Conservation (phyloP, 2,888 invertebrate species). For the Pristionchus mayeri region DNA sequence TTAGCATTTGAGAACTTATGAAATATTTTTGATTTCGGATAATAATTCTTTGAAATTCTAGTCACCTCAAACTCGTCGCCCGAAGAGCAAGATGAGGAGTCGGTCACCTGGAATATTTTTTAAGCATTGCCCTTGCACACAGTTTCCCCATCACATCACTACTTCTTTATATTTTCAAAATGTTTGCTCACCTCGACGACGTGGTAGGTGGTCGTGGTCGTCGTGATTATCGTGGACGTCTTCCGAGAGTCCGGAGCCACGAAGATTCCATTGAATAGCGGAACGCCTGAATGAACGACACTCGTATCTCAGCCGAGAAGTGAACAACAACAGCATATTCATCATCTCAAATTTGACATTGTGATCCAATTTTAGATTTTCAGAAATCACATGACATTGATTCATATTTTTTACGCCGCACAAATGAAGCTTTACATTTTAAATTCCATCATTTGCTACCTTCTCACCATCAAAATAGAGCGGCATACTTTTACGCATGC, state of each 20-base stretch:
- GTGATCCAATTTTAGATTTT: background rate
- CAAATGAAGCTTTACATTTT: too few species aligned
- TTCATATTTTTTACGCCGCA: too few species aligned
- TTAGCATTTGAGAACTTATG: background rate
- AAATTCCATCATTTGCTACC: too few species aligned
- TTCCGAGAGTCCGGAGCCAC: constrained; percentile 64
- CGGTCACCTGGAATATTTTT: constrained; percentile 36
- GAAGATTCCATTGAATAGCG: constrained; percentile 68
- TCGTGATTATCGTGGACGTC: constrained; percentile 75
- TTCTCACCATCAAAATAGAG: background rate
- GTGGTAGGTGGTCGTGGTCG: constrained; percentile 73
- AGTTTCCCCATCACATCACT: background rate
- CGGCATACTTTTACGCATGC: background rate
- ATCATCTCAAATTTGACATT: constrained; percentile 8
- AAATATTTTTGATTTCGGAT: background rate
- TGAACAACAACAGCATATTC: too few species aligned
- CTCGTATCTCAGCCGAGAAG: too few species aligned
- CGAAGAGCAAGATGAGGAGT: constrained; percentile 27
- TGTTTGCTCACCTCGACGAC: constrained; percentile 57
- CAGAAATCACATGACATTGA: background rate
- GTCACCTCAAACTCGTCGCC: constrained; percentile 42
- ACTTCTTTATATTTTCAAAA: background rate
- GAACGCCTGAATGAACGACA: too few species aligned
- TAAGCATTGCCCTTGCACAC: too few species aligned
- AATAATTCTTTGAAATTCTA: background rate